Percentiles rank a stretch among this genome's conserved stretches.
Conservation (phyloP, 2,797 vertebrate genomes). For the Chromis chromis region DNA sequence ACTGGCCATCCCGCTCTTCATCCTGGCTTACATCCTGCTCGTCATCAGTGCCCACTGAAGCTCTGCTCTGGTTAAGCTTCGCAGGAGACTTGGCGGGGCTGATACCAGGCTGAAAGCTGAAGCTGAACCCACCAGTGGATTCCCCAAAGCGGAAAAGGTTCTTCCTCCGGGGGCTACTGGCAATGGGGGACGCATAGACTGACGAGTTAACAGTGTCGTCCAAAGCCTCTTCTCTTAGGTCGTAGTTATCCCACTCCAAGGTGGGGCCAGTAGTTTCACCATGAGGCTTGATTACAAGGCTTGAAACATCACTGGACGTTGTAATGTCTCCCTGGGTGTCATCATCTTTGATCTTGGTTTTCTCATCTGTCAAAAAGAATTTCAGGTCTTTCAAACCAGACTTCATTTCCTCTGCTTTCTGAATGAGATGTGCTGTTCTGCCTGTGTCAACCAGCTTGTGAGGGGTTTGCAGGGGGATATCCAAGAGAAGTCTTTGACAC, state of each 20-base stretch:
- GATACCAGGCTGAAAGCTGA: constrained; percentile 95
- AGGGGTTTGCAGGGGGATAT: constrained; percentile 97
- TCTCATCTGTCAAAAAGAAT: constrained; percentile 92
- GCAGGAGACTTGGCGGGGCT: constrained; percentile 96
- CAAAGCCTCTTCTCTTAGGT: constrained; percentile 89
- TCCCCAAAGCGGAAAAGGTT: constrained; percentile 97
- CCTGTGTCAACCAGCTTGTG: constrained; percentile 96
- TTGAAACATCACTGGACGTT: constrained; percentile 69
- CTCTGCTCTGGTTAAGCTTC: constrained; percentile 92
- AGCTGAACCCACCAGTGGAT: constrained; percentile 93
- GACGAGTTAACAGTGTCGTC: constrained; percentile 90
- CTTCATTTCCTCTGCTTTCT: constrained; percentile 99
- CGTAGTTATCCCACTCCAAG: constrained; percentile 96
- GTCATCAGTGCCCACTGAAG: constrained; percentile 92
- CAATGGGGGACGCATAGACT: constrained; percentile 88
- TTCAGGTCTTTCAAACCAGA: constrained; percentile 95
- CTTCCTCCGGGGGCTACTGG: constrained; percentile 90
- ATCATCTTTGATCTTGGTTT: constrained; percentile 89
- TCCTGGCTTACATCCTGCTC: constrained; percentile 94
- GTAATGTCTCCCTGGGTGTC: constrained; percentile 71
- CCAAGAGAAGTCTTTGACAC: constrained; percentile 92
- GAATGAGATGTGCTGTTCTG: constrained; percentile 94
- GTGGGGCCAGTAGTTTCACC: constrained; percentile 88
- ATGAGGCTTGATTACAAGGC: constrained; percentile 83
- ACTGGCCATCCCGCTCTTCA: constrained; percentile 94